These are phyloP conservation scores for Phymorhynchus buccinoides DNA, from an alignment of 1,140 invertebrate species.

Conservation along the genomic window DNA sequence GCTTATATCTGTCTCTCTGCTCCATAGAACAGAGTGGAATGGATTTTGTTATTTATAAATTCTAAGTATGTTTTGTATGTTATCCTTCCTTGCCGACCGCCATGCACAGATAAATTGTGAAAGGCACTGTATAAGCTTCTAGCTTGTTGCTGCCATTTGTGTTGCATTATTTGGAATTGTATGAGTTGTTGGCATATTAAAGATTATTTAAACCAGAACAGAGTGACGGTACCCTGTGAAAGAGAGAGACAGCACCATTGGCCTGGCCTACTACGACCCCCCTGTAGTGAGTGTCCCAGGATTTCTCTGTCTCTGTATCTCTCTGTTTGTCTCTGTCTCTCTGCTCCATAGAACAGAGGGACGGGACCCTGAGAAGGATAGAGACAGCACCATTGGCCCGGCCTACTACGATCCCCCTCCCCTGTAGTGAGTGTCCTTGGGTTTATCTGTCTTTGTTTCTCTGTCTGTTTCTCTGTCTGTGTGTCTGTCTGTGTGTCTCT, in stretches of 20 bases:
- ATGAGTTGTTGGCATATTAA: no score
- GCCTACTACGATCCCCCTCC: conserved; percentile 71
- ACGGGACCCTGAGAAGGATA: conserved; percentile 70
- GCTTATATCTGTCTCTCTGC: background rate
- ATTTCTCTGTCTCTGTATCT: background rate
- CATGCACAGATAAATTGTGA: no score
- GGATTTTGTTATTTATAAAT: no score
- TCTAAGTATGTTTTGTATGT: no score
- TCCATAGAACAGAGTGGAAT: no score
- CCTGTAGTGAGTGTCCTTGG: conserved; percentile 54
- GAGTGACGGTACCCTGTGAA: conserved; percentile 71
- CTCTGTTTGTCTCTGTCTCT: background rate
- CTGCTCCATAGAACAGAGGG: conserved; percentile 33
- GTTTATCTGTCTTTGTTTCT: background rate
- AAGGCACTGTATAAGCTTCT: no score
- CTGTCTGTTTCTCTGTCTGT: background rate
- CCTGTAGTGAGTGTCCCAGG: conserved; percentile 54
- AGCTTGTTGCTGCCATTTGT: no score
- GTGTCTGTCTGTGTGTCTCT: no score
- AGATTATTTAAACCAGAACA: no score
- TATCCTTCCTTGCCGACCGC: no score
- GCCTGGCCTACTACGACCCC: conserved; percentile 71
- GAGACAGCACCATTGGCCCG: conserved; percentile 69
- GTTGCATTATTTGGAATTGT: no score
- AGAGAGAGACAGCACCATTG: conserved; percentile 67